These are phyloP conservation scores for Speoplatyrhinus poulsoni DNA, from an alignment of 2,113 vertebrate species.

Conservation along the genomic window DNA sequence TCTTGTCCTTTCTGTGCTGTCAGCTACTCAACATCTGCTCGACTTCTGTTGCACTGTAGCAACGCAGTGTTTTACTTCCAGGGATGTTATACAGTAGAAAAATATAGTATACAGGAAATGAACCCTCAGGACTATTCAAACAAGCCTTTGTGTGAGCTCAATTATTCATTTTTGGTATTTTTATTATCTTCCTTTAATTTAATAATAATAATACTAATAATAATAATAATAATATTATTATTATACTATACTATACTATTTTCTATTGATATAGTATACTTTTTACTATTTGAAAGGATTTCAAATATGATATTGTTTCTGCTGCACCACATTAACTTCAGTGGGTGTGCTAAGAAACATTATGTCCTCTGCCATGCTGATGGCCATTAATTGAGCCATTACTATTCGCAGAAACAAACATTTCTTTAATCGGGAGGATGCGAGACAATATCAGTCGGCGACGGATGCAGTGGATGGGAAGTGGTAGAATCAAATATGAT, in stretches of 20 bases:
- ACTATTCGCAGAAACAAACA: conserved; percentile 57
- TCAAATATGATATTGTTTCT: too few relatives aligned
- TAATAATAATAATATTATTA: too few relatives aligned
- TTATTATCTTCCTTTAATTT: too few relatives aligned
- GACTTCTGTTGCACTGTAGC: not conserved
- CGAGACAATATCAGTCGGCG: conserved; percentile 16
- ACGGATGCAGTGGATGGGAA: conserved; percentile 33
- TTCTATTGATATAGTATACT: too few relatives aligned
- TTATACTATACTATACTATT: too few relatives aligned
- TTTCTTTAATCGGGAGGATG: conserved; percentile 38
- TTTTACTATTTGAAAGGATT: too few relatives aligned
- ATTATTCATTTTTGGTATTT: too few relatives aligned
- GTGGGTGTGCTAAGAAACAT: conserved; percentile 1
- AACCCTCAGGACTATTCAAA: too few relatives aligned
- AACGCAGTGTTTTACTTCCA: not conserved
- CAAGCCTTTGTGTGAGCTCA: too few relatives aligned
- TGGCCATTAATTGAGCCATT: conserved; percentile 59
- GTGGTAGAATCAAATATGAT: conserved; percentile 53
- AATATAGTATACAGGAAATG: too few relatives aligned
- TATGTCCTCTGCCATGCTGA: conserved; percentile 22
- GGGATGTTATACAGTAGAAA: too few relatives aligned
- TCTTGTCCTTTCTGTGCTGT: not conserved
- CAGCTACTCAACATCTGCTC: not conserved
- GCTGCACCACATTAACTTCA: conserved; percentile 6
- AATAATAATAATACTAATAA: too few relatives aligned